Evolutionary conservation across 2,888 invertebrate species (phyloP).

Genomic region (Heteromyza rotundicornis): DNA sequence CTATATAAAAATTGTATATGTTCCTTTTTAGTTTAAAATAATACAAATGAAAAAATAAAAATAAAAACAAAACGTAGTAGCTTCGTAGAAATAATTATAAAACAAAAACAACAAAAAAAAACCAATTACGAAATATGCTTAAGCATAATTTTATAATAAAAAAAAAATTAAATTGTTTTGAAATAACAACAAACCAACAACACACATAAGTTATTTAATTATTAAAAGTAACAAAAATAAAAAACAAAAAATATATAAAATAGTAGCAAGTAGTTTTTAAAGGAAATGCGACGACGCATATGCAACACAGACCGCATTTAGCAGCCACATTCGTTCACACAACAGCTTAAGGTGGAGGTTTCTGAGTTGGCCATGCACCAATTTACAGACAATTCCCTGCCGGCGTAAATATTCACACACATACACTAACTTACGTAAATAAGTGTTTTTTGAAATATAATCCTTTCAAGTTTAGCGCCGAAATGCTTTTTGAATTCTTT

Average conservation of each 20-base stretch:
- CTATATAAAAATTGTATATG: slow-evolving; percentile 44
- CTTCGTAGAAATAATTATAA: slow-evolving; percentile 42
- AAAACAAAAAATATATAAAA: slow-evolving; percentile 16
- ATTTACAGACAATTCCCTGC: too few species aligned
- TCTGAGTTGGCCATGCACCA: too few species aligned
- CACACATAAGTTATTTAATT: slow-evolving; percentile 1
- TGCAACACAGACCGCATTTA: slow-evolving; percentile 9
- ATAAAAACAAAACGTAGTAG: slow-evolving; percentile 42
- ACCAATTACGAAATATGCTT: background rate
- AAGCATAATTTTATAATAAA: slow-evolving; percentile 15
- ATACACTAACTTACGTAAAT: too few species aligned
- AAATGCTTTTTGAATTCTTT: background rate
- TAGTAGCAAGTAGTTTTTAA: slow-evolving; percentile 13
- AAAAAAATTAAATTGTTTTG: slow-evolving; percentile 12
- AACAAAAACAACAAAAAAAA: too few species aligned
- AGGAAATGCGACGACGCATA: background rate
- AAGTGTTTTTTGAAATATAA: background rate
- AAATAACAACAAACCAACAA: slow-evolving; percentile 7
- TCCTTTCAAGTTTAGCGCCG: background rate
- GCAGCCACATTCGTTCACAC: background rate
- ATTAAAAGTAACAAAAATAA: too few species aligned
- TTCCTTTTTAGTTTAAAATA: slow-evolving; percentile 52
- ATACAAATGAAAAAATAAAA: slow-evolving; percentile 29
- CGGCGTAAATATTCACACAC: too few species aligned
- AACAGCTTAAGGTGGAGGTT: too few species aligned